Evolutionary conservation across 2,113 vertebrate species (phyloP).

Genomic region (Oreochromis niloticus): DNA sequence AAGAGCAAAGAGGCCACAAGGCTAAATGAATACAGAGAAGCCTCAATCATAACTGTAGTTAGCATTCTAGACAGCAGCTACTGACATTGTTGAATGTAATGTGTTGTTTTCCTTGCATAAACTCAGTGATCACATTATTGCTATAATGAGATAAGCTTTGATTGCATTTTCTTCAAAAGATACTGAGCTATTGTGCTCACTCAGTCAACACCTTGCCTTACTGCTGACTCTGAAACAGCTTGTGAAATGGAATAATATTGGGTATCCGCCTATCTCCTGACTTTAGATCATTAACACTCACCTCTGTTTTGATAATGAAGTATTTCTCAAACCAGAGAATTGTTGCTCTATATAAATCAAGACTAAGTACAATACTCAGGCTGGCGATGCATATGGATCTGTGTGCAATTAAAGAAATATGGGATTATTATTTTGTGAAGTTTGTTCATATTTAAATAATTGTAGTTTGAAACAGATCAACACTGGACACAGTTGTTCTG

Average conservation of each 20-base stretch:
- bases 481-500: background rate
- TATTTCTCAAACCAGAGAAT: background rate
- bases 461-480: background rate
- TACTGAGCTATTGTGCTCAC: background rate
- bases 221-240: background rate
- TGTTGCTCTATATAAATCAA: background rate
- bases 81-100: background rate
- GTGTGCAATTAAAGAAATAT: background rate
- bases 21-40: background rate
- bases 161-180: background rate
- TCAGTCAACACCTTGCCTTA: background rate
- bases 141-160: background rate
- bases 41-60: background rate
- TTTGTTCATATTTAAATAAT: background rate
- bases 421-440: background rate
- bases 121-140: background rate
- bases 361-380: background rate
- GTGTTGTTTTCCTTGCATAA: background rate
- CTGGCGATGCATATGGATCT: background rate
- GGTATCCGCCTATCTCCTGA: background rate
- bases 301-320: background rate
- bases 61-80: background rate
- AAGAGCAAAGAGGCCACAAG: background rate
- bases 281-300: background rate
- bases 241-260: background rate